Base-by-base conservation (phyloP, 2,888 invertebrate species). In the Altica lythri region DNA sequence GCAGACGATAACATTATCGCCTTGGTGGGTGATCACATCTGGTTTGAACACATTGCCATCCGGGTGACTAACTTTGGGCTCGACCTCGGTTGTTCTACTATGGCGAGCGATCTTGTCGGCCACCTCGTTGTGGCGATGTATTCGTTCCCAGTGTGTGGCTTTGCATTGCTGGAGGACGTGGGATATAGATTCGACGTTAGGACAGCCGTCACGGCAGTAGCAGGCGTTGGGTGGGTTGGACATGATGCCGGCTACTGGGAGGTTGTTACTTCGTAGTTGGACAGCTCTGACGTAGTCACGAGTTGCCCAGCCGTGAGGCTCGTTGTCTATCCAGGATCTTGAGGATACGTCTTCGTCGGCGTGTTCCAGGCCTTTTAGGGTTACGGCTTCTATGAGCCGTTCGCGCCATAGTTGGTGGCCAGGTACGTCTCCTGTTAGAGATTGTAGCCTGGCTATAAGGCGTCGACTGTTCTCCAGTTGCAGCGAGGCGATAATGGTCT, bases 21-120 rank as follows among this genome's bases (percentile, higher is more conserved):
- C 14, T 12, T 2, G 17, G 13, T 34, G 34, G 1, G 13, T 8
- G 29, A 2, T 14, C 9, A 18, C 38, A 13, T 62, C 60, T 1
- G 68, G 65, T 16, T 64, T 65, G n/a, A 30, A 60, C 1, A 66
- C 44, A 1, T 14, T 25, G 1, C 65, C 66, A 30, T 65, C 61
- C 2, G 4, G 1, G 37, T 59, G 48, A 2, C 59, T 35, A 9
- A 66, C 43, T 16, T 60, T 53, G 0, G 64, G 65, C 49, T 67
- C 66, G 14, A 54, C 56, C 22, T 60, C 61, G 3, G 55, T 57
- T 5, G 4, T 6, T 0, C 48, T 18, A 25, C 53, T 50, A 45
- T 61, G n/a, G n/a, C n/a, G 22, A 58, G 0, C 13, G 13, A 35
- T 63, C 13, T 47, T 65, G 0, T 17, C 0, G 5, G 51, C 59